Conservation (phyloP, 2,888 invertebrate species). For the Eugnorisma glareosa region DNA sequence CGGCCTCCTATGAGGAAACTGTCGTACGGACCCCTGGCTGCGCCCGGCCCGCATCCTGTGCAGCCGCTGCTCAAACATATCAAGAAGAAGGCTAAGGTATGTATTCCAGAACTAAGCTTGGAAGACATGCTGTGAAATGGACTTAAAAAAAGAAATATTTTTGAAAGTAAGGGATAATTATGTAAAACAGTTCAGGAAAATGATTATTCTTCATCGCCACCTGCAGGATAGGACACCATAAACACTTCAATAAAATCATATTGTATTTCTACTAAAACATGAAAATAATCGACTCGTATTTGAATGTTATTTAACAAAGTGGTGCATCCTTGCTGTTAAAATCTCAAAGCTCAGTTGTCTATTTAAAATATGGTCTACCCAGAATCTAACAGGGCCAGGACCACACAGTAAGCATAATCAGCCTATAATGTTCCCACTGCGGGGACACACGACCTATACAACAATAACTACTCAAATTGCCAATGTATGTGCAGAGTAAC, state of each 20-base stretch:
- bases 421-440: no score
- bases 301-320: no score
- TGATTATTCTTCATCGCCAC: neutral
- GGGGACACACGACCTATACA: no score
- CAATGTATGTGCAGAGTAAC: neutral
- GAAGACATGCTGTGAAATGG: neutral
- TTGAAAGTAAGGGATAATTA: neutral
- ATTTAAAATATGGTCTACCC: neutral
- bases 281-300: no score
- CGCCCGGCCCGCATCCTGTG: slow-evolving; percentile 94
- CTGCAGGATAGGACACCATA: no score
- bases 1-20: slow-evolving; percentile 96
- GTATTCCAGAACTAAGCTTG: neutral
- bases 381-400: neutral
- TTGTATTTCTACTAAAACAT: no score
- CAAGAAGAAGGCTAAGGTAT: slow-evolving; percentile 96
- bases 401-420: no score
- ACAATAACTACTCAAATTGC: neutral
- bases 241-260: neutral
- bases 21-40: slow-evolving; percentile 95
- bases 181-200: no score
- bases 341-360: neutral
- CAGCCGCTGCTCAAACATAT: slow-evolving; percentile 97
- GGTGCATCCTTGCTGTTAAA: neutral
- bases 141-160: neutral